These are phyloP conservation scores for Tetramorium parvispinum DNA, from an alignment of 1,140 invertebrate genomes.

Conservation along the genomic window DNA sequence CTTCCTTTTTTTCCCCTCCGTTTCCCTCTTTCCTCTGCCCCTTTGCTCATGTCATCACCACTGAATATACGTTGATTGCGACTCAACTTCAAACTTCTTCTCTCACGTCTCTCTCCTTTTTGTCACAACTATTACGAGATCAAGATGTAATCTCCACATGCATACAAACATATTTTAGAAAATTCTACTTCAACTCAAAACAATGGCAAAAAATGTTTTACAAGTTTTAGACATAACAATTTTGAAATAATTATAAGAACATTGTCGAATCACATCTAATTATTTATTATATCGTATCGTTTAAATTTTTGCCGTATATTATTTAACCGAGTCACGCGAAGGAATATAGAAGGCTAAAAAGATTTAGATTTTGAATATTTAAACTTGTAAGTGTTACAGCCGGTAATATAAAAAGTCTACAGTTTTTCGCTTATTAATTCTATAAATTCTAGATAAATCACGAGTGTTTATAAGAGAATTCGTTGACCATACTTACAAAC, in stretches of 20 bases:
- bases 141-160: no score
- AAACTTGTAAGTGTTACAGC: background rate
- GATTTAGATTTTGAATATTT: no score
- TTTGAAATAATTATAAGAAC: background rate
- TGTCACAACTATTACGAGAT: no score
- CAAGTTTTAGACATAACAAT: background rate
- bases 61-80: background rate
- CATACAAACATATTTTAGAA: no score
- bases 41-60: background rate
- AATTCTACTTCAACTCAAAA: background rate
- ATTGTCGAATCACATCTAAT: background rate
- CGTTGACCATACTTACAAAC: background rate
- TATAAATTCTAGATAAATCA: no score
- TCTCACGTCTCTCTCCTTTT: background rate
- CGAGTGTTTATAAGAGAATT: background rate
- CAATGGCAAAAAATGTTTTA: background rate
- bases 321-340: background rate
- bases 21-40: background rate
- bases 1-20: background rate
- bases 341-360: no score
- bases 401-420: slow-evolving; percentile 11
- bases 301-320: background rate
- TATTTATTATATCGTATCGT: background rate
- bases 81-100: background rate
- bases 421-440: slow-evolving; percentile 22